These are phyloP conservation scores for Chrysopa pallens DNA, from an alignment of 1,140 invertebrate genomes.

Conservation along the genomic window DNA sequence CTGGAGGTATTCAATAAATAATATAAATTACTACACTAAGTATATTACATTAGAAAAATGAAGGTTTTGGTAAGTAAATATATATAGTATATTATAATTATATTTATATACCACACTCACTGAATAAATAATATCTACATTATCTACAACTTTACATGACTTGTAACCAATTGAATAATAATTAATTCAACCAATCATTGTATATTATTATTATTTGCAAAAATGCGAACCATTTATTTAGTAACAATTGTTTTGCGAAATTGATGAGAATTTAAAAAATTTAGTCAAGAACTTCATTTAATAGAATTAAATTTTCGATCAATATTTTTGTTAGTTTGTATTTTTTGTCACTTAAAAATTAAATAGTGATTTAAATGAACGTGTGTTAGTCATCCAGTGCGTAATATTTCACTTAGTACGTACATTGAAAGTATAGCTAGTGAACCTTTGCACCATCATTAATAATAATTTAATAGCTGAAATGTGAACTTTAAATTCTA, in stretches of 20 bases:
- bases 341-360: too few species aligned
- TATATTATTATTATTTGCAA: not conserved
- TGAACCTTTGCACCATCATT: too few species aligned
- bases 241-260: not conserved
- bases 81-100: not conserved
- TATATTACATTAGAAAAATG: conserved; percentile 10
- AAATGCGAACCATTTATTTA: not conserved
- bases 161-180: too few species aligned
- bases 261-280: not conserved
- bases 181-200: not conserved
- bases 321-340: too few species aligned
- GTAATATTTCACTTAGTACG: too few species aligned
- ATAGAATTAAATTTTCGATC: not conserved
- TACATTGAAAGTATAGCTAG: too few species aligned
- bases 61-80: conserved; percentile 17
- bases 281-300: not conserved
- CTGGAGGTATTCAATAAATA: conserved; percentile 15
- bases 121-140: too few species aligned
- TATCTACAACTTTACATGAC: too few species aligned
- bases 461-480: not conserved
- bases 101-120: too few species aligned
- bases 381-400: too few species aligned
- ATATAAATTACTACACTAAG: conserved; percentile 1
- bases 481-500: too few species aligned
- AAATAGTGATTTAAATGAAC: too few species aligned